Base-by-base conservation (phyloP, 2,797 vertebrate genomes). In the Molossus molossus region DNA sequence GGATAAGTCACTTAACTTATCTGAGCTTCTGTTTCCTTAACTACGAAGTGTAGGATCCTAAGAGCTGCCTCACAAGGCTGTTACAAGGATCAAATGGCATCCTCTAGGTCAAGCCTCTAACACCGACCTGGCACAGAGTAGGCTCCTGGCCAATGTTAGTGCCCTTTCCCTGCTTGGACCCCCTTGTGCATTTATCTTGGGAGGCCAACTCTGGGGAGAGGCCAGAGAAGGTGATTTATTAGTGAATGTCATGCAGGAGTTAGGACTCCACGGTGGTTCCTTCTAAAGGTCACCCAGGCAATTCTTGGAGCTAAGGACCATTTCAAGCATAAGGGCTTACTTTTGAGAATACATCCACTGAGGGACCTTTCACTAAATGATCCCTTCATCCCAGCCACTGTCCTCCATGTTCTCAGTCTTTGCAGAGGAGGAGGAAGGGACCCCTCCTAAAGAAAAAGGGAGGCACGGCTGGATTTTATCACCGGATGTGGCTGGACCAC, bases 1-100 rank as follows among this genome's bases (percentile, higher is more conserved):
- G 86, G 75, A 55, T 92, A 92, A 87, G 53, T 86, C 79, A 67
- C 45, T 86, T 88, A 80, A 85, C 53, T 64, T 91, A 9, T 73
- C 89, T 83, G 93, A 94, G 70, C 55, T 91, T 83, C 83, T 72
- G 45, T 84, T 76, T 85, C 67, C 92, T 90, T 96, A 45, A 92
- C 40, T 84, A 48, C 62, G 27, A 75, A 92, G 79, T 45, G 13
- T 25, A 20, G 21, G 20, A 76, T 50, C 15, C 3, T 64, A 50
- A 80, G 13, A 45, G 21, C 86, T 82, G 45, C 27, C 57, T 73
- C 69, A 48, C 10, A 25, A 85, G 37, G 37, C 45, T 64, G 50
- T 45, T 72, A 58, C 12, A 23, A 62, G 37, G 58, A 85, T 86
- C 82, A 93, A 57, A 58, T 14, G 37, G 13, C 33, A n/a, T 37